Conservation (phyloP, 2,797 vertebrate species). For the Lepus townsendii region DNA sequence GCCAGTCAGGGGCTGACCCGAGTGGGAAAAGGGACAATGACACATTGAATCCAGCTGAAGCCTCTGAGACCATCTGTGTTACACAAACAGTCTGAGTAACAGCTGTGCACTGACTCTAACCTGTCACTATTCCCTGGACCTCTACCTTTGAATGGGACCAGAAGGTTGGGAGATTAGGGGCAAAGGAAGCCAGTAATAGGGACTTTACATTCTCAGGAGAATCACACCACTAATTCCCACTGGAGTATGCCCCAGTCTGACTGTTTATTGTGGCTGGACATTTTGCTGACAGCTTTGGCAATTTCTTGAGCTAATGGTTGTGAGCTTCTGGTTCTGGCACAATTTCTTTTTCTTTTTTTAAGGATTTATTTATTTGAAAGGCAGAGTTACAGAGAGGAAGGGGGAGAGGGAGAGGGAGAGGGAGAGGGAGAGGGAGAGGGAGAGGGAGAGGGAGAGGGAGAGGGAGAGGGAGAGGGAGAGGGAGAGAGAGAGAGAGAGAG, state of each 20-base stretch:
- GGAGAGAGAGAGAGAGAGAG: too few relatives aligned
- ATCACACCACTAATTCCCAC: not conserved
- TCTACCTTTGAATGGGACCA: not conserved
- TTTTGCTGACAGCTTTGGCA: conserved; percentile 60
- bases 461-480: too few relatives aligned
- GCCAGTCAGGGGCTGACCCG: not conserved
- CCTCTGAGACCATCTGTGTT: not conserved
- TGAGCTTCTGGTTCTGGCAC: not conserved
- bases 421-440: too few relatives aligned
- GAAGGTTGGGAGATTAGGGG: not conserved
- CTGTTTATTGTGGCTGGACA: not conserved
- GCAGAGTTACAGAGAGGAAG: too few relatives aligned
- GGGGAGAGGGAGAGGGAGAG: too few relatives aligned
- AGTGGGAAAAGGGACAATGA: not conserved
- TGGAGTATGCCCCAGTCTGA: not conserved
- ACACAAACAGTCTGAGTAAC: not conserved
- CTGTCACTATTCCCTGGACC: not conserved
- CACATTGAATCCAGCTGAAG: conserved; percentile 19
- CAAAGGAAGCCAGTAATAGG: not conserved
- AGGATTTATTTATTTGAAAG: too few relatives aligned
- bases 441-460: too few relatives aligned
- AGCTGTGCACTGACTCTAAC: not conserved
- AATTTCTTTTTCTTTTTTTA: too few relatives aligned
- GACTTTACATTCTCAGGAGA: not conserved
- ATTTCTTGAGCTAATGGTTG: conserved; percentile 39